Evolutionary conservation across 1,140 invertebrate species (phyloP), one percentile per base, ranked within the genome.

Genomic region (Drosophila santomea): DNA sequence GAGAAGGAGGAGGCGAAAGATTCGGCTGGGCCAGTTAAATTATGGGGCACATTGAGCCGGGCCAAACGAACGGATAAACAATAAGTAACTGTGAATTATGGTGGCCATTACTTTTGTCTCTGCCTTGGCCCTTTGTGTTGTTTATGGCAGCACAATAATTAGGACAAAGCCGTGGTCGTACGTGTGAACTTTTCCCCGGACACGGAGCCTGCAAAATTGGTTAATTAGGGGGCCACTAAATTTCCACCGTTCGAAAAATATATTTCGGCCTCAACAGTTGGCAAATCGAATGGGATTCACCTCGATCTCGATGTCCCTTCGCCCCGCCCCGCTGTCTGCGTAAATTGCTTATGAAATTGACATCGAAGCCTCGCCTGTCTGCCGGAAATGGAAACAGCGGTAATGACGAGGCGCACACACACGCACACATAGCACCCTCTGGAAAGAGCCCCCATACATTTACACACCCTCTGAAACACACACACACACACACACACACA

Each of bases 41-140:
- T 86, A 85, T 85, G 78, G 82, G 51, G 59, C 78, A 85, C 82
- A 84, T 84, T 75, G 81, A 84, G 78, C 82, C 76, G 81, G 79
- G 73, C 23, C 77, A 85, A 90, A 73, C 86, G 76, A 80, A 76
- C 76, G 90, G 86, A 90, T 90, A 90, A 90, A 86, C 81, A 86
- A 90, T 90, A 90, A 90, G 78, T 90, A 90, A 90, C 86, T 86
- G 88, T 90, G 86, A 90, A 90, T 90, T 90, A 90, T 90, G 82
- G 79, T 66, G 83, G 86, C 82, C 86, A 90, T 90, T 90, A 90
- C 79, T 81, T 86, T 78, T 64, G 81, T 73, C 73, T 56, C 57
- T 38, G 41, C 38, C 50, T 71, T 25, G 48, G 41, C 38, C 63
- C 43, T 59, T 69, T 47, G 35, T 67, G 79, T 88, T 88, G 83